These are phyloP conservation scores for Hippocampus mohnikei DNA, from an alignment of 2,113 vertebrate species.

Conservation along the genomic window DNA sequence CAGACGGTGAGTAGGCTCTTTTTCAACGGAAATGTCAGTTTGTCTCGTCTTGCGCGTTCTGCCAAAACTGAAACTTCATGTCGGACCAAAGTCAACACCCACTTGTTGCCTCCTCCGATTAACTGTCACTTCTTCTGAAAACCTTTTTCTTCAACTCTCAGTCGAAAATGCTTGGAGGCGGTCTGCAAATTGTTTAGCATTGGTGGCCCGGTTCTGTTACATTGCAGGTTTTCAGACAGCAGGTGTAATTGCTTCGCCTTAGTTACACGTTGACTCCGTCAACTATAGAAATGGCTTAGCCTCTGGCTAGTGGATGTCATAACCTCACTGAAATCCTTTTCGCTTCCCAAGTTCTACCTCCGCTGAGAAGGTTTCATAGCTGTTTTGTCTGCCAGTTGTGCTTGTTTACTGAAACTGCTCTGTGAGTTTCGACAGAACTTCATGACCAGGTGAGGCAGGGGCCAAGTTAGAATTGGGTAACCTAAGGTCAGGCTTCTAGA, in stretches of 20 bases:
- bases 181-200: no score
- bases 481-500: no score
- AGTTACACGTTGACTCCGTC: no score
- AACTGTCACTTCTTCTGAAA: not conserved
- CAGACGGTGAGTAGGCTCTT: constrained; percentile 84
- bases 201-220: no score
- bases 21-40: constrained; percentile 21
- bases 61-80: not conserved
- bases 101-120: constrained; percentile 36
- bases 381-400: not conserved
- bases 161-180: no score
- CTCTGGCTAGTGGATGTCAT: no score
- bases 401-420: not conserved
- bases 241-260: no score
- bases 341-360: no score
- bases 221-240: no score
- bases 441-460: not conserved
- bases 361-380: not conserved
- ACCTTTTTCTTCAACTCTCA: not conserved
- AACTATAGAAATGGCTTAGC: no score
- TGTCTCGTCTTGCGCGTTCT: not conserved
- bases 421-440: not conserved
- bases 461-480: not conserved
- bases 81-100: constrained; percentile 6
- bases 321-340: no score